phyloP scores from a whole-genome alignment of 2,113 vertebrate species.

The Myrmophylax atrothorax region DNA sequence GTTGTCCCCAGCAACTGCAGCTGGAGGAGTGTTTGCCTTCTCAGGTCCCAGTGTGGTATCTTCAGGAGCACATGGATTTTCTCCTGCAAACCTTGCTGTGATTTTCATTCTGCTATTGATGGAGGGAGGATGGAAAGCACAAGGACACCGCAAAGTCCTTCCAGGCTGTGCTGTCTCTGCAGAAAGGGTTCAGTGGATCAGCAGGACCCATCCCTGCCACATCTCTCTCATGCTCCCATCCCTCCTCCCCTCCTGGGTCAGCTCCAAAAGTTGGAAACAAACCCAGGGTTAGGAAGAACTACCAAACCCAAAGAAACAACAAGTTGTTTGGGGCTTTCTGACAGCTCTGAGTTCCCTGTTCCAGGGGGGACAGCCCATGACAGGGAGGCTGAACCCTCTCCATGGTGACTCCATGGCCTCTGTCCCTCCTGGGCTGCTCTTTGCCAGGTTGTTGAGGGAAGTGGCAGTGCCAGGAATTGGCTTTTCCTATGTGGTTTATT shows the following conservation, averaged over 20 bases:
- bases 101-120: not conserved
- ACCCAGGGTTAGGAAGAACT: not conserved
- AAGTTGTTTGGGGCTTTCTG: not conserved
- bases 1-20: not conserved
- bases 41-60: rapidly evolving
- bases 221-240: rapidly evolving
- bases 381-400: not conserved
- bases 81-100: not conserved
- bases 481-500: not conserved
- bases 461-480: not conserved
- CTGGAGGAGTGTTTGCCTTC: not conserved
- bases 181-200: not conserved
- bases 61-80: not conserved
- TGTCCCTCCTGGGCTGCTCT: not conserved
- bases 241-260: not conserved
- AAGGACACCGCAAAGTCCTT: not conserved
- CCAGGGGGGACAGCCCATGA: not conserved
- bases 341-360: not conserved
- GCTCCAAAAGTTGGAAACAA: not conserved
- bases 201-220: not conserved
- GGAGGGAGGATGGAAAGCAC: not conserved
- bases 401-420: not conserved
- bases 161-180: not conserved
- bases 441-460: not conserved
- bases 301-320: not conserved